Evolutionary conservation across 2,888 invertebrate genomes (phyloP), one percentile per base, ranked within the genome.

Genomic region (Perizoma flavofasciatum): DNA sequence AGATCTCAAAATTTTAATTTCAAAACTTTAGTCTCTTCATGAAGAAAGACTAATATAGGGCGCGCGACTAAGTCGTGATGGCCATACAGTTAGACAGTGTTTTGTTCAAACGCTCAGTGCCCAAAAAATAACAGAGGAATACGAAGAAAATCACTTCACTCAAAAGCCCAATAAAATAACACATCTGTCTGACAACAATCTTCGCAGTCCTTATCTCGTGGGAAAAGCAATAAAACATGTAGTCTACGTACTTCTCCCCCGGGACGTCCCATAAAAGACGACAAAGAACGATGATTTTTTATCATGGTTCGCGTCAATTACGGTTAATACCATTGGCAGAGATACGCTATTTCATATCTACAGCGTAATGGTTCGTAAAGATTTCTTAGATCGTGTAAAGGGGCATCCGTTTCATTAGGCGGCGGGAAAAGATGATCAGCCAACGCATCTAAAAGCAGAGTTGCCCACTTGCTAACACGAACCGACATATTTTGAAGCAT

Each of bases 211-310:
- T 34, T 58, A 62, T 55, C 51, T 58, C 58, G 62, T 62, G 58
- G 48, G 62, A 62, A 62, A 51, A 47, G 51, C 48, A 45, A 55
- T 58, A 62, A 62, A 51, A 58, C 43, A 52, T 51, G 6, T 41
- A 50, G 44, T 55, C 55, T 57, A 61, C 49, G 46, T 47, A 50
- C 35, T 47, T 47, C 57, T 55, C 55, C 62, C 47, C 45, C n/a
- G 48, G 62, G 58, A 53, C 34, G 49, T 33, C 59, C 43, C 33
- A 51, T 55, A 59, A 55, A 59, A 50, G 50, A 41, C 47, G 49
- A 57, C 46, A 56, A 40, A 57, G 52, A 59, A 49, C 53, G 49
- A 34, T 10, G n/a, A n/a, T n/a, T 45, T 50, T 61, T 54, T 54
- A 57, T 53, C 40, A 45, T 48, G 34, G 40, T 45, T 43, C n/a